phyloP scores from a whole-genome alignment of 2,888 invertebrate species.

The Erebia ligea region DNA sequence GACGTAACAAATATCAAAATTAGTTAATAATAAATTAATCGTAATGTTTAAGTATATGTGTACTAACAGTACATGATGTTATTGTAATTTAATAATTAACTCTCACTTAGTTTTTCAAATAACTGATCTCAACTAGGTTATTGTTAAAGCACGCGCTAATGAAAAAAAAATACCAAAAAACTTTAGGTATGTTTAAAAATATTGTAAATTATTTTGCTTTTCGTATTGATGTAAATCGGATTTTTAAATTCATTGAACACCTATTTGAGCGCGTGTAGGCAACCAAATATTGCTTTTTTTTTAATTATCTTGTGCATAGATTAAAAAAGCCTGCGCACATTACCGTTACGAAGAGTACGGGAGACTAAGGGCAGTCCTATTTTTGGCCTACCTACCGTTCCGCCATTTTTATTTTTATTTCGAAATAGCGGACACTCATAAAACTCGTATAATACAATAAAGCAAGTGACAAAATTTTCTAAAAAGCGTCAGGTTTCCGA shows the following conservation, averaged over 20 bases:
- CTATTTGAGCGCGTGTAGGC: slow-evolving; percentile 20
- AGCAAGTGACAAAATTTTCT: no score
- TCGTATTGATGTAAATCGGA: neutral
- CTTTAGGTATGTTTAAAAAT: neutral
- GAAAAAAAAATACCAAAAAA: neutral
- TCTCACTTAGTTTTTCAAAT: slow-evolving; percentile 47
- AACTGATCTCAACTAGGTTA: slow-evolving; percentile 56
- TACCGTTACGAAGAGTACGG: neutral
- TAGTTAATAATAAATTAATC: slow-evolving; percentile 33
- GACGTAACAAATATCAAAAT: slow-evolving; percentile 22
- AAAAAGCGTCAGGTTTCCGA: no score
- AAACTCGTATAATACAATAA: no score
- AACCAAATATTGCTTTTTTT: slow-evolving; percentile 29
- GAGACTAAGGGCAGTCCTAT: no score
- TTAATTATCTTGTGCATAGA: neutral
- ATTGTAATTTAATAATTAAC: slow-evolving; percentile 25
- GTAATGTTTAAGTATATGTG: slow-evolving; percentile 31
- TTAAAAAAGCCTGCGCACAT: neutral
- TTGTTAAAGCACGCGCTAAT: slow-evolving; percentile 28
- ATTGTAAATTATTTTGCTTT: slow-evolving; percentile 4
- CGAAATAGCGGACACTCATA: no score
- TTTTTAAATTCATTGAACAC: neutral
- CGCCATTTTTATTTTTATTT: no score
- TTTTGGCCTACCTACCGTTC: no score
- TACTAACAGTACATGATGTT: slow-evolving; percentile 38